Evolutionary conservation across 2,113 vertebrate genomes (phyloP), one percentile per base, ranked within the genome.

Genomic region (Lasiurus borealis): DNA sequence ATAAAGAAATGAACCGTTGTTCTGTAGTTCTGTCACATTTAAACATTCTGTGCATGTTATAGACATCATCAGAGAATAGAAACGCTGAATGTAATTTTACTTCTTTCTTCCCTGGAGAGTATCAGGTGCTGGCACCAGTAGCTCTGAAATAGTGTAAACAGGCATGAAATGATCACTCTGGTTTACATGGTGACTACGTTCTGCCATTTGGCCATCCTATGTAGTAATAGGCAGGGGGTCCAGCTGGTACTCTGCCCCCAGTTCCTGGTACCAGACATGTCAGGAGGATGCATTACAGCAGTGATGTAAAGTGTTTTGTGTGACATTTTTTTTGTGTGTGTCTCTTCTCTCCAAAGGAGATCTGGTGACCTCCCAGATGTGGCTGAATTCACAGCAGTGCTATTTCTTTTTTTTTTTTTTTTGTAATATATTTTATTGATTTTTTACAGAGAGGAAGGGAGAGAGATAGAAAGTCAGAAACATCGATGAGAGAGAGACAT

Each of bases 81-180:
- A 50, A 54, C 7, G 34, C 13, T 87, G 21, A 57, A 54, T 86
- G 62, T 71, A 85, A 46, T 86, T 95, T 94, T 57, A 34, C 25
- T 29, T 54, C 27, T 86, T 90, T 90, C 6, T 5, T 88, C 40
- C 3, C 25, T 75, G 8, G 50, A 27, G 31, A 27, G 2, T 44
- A n/a, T 54, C 44, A 3, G 5, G 52, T 72, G n/a, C 75, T 82
- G 48, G 59, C 21, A 73, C 25, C 9, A 9, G 40, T 44, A 72
- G 23, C 19, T 77, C 2, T 1, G 7, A 46, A n/a, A 69, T 34
- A 54, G 73, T 68, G 69, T 75, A 80, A 5, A 34, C 8, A 14
- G 18, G 11, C 68, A 8, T 78, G 66, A 78, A 88, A 57, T 72
- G 4, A 31, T 23, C 27, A 11, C 8, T 44, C 52, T 62, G 40